Evolutionary conservation across 2,888 invertebrate genomes (phyloP).

Genomic region (Calameuta idolon): DNA sequence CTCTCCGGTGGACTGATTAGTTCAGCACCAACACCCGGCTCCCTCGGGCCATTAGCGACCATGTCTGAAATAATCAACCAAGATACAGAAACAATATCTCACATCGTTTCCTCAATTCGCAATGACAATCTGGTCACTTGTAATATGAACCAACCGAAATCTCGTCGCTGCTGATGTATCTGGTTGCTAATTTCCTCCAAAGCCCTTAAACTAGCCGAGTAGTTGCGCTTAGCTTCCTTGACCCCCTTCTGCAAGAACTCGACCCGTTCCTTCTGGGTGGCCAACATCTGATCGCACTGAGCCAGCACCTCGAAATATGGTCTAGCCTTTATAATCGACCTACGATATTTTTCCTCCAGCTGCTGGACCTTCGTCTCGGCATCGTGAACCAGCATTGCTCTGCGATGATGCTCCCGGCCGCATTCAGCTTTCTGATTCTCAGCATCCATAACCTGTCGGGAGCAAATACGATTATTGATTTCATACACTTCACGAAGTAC

Average conservation of each 20-base stretch:
- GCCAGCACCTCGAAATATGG: constrained; percentile 93
- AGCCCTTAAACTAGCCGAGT: constrained; percentile 84
- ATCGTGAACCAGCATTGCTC: constrained; percentile 82
- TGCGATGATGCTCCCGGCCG: constrained; percentile 87
- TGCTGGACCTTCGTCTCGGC: constrained; percentile 85
- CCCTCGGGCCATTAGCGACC: constrained; percentile 70
- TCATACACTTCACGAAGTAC: background rate
- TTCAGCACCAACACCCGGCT: constrained; percentile 77
- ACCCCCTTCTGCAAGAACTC: constrained; percentile 85
- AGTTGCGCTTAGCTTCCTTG: constrained; percentile 81
- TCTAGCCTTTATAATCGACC: constrained; percentile 87
- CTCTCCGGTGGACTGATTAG: constrained; percentile 61
- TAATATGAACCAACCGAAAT: constrained; percentile 65
- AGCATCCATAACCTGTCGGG: constrained; percentile 86
- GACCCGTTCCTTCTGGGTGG: constrained; percentile 87
- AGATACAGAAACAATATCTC: constrained; percentile 7
- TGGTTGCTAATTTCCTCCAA: constrained; percentile 93
- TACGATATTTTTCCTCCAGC: constrained; percentile 84
- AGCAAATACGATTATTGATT: background rate
- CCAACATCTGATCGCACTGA: constrained; percentile 86
- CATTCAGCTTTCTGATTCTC: constrained; percentile 91
- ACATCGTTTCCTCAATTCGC: background rate
- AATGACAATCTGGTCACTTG: background rate
- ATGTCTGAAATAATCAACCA: constrained; percentile 43
- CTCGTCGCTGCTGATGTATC: constrained; percentile 79